Conservation (phyloP, 2,888 invertebrate genomes). For the Parnassius apollo region DNA sequence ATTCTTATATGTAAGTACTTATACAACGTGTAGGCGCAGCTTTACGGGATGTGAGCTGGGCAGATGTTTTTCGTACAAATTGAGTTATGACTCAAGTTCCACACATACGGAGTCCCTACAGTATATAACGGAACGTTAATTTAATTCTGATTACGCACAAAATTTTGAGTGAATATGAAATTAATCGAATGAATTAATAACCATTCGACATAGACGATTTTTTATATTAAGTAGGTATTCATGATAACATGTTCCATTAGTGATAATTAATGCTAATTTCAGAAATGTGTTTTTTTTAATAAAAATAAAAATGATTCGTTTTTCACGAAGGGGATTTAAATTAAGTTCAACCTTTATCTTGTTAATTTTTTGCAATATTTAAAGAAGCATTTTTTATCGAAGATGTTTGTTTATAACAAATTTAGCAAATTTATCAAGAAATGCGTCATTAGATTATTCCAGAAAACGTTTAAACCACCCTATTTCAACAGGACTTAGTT, state of each 20-base stretch:
- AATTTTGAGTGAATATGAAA: slow-evolving; percentile 19
- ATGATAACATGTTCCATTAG: slow-evolving; percentile 19
- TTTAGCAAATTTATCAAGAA: no score
- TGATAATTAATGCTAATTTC: slow-evolving; percentile 20
- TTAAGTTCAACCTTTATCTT: background rate
- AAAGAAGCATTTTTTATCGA: no score
- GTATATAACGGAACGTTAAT: slow-evolving; percentile 29
- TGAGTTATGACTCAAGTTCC: slow-evolving; percentile 41
- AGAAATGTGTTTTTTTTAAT: slow-evolving; percentile 19
- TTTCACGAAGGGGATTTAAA: slow-evolving; percentile 10
- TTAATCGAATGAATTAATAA: slow-evolving; percentile 18
- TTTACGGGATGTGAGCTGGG: slow-evolving; percentile 39
- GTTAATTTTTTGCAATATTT: no score
- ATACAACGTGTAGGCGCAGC: slow-evolving; percentile 26
- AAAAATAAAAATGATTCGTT: slow-evolving; percentile 11
- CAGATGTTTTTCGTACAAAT: slow-evolving; percentile 54
- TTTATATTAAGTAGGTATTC: slow-evolving; percentile 11
- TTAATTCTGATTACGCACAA: slow-evolving; percentile 33
- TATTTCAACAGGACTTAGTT: no score
- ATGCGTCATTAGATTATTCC: no score
- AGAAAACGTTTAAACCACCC: no score
- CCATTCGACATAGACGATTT: slow-evolving; percentile 7
- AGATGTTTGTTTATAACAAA: no score
- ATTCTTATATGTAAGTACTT: no score
- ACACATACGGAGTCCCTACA: slow-evolving; percentile 33